A percentile compares a stretch with the other conserved stretches of the same genome.
phyloP scores from a whole-genome alignment of 2,797 vertebrate species.

The Sebastiscus albofasciatus region DNA sequence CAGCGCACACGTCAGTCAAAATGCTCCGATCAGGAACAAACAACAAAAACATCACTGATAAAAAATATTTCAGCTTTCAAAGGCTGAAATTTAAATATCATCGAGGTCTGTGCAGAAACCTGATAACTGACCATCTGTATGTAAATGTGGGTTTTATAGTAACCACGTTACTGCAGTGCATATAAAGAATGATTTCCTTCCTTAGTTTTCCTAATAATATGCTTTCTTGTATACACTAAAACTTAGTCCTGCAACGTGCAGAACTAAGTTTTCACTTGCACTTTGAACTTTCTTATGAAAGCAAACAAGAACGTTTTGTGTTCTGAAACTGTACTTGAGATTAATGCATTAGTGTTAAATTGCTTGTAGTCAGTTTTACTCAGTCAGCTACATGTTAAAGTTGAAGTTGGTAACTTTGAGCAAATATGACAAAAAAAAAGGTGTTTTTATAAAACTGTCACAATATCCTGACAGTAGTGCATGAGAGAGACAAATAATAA shows the following conservation, averaged over 20 bases:
- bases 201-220: not conserved
- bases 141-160: not conserved
- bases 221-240: not conserved
- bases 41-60: not conserved
- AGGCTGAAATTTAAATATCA: not conserved
- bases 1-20: not conserved
- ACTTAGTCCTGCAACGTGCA: not conserved
- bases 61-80: not conserved
- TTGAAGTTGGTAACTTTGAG: not conserved
- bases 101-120: not conserved
- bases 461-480: not conserved
- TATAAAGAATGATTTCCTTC: not conserved
- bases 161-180: not conserved
- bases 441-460: no score
- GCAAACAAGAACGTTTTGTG: not conserved
- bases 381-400: not conserved
- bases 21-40: not conserved
- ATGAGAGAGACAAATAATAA: not conserved
- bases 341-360: not conserved
- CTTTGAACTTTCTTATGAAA: not conserved
- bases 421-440: not conserved
- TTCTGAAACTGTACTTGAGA: not conserved
- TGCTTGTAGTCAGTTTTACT: not conserved
- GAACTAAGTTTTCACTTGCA: not conserved
- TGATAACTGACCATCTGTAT: not conserved